Conservation (phyloP, 2,113 vertebrate species). For the Peromyscus leucopus region DNA sequence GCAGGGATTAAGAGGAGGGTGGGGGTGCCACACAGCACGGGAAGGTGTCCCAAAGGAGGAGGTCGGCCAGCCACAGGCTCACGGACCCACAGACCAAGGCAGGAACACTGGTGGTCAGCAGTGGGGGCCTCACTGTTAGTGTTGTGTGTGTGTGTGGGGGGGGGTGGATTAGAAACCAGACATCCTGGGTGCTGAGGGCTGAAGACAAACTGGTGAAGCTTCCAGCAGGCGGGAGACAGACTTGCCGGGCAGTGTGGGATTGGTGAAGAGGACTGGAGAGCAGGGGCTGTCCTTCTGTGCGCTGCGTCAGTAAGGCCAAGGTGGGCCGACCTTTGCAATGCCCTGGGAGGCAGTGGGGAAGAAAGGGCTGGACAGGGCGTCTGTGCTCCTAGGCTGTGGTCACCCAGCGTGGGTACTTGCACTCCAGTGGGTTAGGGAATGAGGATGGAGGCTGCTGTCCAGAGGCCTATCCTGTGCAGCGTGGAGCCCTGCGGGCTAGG, state of each 20-base stretch:
- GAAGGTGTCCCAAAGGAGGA: background rate
- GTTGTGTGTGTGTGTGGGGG: accelerated
- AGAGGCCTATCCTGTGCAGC: background rate
- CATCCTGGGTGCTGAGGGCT: background rate
- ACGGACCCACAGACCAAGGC: background rate
- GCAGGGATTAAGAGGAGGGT: background rate
- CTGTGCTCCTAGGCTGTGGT: background rate
- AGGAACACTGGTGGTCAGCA: background rate
- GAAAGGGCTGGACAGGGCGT: background rate
- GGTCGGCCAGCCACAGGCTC: background rate
- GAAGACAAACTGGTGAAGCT: background rate
- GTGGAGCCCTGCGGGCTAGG: background rate
- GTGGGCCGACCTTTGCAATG: background rate
- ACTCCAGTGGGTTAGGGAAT: background rate
- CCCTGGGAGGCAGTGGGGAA: accelerated
- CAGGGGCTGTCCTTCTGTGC: background rate
- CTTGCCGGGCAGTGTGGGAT: background rate
- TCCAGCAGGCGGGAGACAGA: background rate
- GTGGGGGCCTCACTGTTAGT: too few species aligned
- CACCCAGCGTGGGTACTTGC: background rate
- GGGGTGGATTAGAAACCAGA: background rate
- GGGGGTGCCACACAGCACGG: background rate
- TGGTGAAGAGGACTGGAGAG: background rate
- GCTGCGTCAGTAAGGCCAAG: background rate
- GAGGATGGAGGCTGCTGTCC: background rate